Percentiles rank a stretch among this genome's conserved stretches.
Conservation (phyloP, 64 coral and sea anemone genomes). For the Stichodactyla mertensii region DNA sequence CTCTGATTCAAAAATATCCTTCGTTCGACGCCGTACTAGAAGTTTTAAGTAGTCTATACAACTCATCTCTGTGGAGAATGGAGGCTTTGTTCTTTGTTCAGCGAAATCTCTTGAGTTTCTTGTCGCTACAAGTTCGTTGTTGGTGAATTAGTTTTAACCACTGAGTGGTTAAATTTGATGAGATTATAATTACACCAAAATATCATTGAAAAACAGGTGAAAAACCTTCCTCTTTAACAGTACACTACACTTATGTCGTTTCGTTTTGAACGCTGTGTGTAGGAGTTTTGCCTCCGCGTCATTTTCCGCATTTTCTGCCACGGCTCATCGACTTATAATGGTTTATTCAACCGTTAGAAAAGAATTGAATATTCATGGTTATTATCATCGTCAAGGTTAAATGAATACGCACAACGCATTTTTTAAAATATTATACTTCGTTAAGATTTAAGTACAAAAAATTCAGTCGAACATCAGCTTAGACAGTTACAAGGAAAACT, state of each 20-base stretch:
- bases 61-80: slow-evolving; percentile 30
- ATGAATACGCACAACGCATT: background rate
- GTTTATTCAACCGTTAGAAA: background rate
- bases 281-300: background rate
- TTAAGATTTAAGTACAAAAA: background rate
- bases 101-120: background rate
- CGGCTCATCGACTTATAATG: background rate
- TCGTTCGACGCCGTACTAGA: slow-evolving; percentile 33
- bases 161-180: too few species aligned
- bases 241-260: background rate
- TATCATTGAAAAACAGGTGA: background rate
- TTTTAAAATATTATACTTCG: background rate
- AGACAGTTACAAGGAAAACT: background rate
- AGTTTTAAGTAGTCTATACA: slow-evolving; percentile 41
- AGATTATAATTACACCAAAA: background rate
- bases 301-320: background rate
- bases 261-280: background rate
- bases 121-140: background rate
- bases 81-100: background rate
- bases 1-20: slow-evolving; percentile 37
- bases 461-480: background rate
- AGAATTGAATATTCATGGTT: background rate
- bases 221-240: background rate
- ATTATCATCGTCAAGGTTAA: background rate
- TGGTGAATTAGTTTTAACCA: background rate